These are phyloP conservation scores for Macroteleia sp. DNA, from an alignment of 2,888 invertebrate species.

Conservation along the genomic window DNA sequence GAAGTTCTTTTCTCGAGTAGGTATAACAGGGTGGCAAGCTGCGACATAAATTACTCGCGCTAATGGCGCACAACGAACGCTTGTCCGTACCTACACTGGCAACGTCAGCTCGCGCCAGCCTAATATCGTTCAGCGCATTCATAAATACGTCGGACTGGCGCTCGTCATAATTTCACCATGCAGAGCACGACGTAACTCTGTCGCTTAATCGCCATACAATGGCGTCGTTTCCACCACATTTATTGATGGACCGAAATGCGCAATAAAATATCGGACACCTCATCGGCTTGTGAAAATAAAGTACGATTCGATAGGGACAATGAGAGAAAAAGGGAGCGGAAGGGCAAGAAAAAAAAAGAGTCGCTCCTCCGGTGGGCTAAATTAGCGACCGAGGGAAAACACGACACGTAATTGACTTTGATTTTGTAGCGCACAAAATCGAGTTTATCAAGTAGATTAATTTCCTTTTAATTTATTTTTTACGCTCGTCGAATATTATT, in stretches of 20 bases:
- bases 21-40: conserved; percentile 55
- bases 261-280: conserved; percentile 73
- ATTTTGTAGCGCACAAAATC: conserved; percentile 26
- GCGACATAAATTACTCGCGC: conserved; percentile 75
- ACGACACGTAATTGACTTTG: conserved; percentile 50
- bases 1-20: conserved; percentile 44
- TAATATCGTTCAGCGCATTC: conserved; percentile 75
- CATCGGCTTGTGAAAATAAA: conserved; percentile 18
- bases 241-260: conserved; percentile 74
- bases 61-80: conserved; percentile 77
- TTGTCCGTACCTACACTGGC: conserved; percentile 73
- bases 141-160: conserved; percentile 73
- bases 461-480: conserved; percentile 27
- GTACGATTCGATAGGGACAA: conserved; percentile 7
- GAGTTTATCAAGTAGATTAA: conserved; percentile 20
- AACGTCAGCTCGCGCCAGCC: conserved; percentile 75
- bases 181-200: conserved; percentile 68
- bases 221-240: conserved; percentile 69
- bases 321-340: conserved; percentile 6
- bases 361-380: conserved; percentile 22
- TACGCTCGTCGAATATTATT: conserved; percentile 12
- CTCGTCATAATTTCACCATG: conserved; percentile 73
- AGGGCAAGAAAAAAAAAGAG: conserved; percentile 18
- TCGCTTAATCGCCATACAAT: conserved; percentile 78
- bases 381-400: conserved; percentile 36